Conservation (phyloP, 2,113 vertebrate genomes). For the Scatophagus argus region DNA sequence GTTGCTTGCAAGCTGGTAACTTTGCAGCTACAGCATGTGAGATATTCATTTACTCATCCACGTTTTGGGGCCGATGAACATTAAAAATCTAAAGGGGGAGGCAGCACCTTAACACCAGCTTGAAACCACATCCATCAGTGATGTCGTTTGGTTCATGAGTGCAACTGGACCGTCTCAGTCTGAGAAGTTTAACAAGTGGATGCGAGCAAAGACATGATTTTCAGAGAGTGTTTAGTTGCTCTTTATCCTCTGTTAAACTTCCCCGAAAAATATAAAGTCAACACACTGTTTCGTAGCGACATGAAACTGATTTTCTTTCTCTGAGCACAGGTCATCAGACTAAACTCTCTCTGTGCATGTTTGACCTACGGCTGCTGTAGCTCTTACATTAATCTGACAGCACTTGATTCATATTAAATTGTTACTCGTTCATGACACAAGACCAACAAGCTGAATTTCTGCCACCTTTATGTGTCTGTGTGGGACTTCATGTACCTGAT, state of each 20-base stretch:
- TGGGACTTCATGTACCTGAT: slow-evolving; percentile 88
- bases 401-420: background rate
- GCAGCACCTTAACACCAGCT: too few relatives aligned
- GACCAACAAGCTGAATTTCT: background rate
- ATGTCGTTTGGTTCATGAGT: too few relatives aligned
- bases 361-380: background rate
- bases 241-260: background rate
- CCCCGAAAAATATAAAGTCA: background rate
- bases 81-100: too few relatives aligned
- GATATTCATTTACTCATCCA: too few relatives aligned
- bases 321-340: background rate
- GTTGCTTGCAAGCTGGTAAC: too few relatives aligned
- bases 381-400: background rate
- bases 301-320: background rate
- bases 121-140: too few relatives aligned
- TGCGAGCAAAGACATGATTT: background rate
- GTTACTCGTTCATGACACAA: background rate
- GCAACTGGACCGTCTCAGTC: too few relatives aligned
- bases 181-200: too few relatives aligned
- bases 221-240: too few relatives aligned
- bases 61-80: too few relatives aligned
- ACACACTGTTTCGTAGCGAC: background rate
- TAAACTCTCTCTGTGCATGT: background rate
- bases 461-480: background rate
- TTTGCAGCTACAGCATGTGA: too few relatives aligned